These are phyloP conservation scores for Sminthopsis crassicaudata DNA, from an alignment of 2,113 vertebrate genomes.

Conservation along the genomic window DNA sequence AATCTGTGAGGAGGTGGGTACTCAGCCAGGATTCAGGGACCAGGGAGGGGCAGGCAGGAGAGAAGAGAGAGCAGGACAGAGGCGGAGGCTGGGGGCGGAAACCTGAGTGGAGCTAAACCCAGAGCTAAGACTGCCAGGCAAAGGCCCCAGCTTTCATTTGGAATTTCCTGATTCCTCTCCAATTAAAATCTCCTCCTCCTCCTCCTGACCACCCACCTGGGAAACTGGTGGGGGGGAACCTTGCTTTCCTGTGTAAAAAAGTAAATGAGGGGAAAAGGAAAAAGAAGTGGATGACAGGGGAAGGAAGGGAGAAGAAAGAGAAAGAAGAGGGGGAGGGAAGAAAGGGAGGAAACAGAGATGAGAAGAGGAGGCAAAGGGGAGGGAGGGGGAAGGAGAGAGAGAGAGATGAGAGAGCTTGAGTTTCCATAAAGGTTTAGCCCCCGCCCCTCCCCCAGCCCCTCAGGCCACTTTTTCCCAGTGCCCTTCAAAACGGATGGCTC, in stretches of 20 bases:
- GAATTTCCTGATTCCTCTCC: constrained; percentile 34
- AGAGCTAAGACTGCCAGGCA: constrained; percentile 31
- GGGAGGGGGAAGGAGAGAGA: neutral
- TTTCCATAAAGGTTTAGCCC: neutral
- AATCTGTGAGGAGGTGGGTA: constrained; percentile 1
- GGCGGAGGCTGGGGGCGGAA: constrained; percentile 1
- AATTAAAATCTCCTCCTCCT: constrained; percentile 20
- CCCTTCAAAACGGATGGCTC: constrained; percentile 41
- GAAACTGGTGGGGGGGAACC: neutral
- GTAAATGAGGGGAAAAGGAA: constrained; percentile 30
- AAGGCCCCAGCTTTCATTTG: neutral
- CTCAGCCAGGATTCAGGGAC: neutral
- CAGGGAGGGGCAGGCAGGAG: neutral
- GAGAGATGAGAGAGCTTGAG: neutral
- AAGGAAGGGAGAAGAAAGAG: neutral
- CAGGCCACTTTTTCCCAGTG: constrained; percentile 17
- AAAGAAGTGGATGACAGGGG: neutral
- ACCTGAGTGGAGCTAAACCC: constrained; percentile 31
- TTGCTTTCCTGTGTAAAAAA: constrained; percentile 33
- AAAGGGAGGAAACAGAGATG: neutral
- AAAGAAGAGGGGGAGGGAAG: neutral
- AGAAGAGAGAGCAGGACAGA: constrained; percentile 23
- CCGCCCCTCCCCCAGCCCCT: neutral
- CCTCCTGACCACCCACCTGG: constrained; percentile 44
- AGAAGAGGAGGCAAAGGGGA: no score